Base-by-base conservation (phyloP, 2,113 vertebrate genomes). In the Protomyctophum bolini region DNA sequence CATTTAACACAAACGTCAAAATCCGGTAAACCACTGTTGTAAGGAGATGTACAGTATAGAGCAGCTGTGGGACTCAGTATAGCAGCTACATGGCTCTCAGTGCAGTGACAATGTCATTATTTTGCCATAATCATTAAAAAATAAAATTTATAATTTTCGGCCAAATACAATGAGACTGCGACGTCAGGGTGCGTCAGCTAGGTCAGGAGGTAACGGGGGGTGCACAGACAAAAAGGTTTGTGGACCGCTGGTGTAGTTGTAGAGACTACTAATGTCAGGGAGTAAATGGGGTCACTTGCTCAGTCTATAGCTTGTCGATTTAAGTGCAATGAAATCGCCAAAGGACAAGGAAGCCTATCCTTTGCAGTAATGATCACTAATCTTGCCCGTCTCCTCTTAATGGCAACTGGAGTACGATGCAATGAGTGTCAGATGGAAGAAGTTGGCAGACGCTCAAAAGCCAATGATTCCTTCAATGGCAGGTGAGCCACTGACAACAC, bases 351-450 rank as follows among this genome's bases (percentile, higher is more conserved):
- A 11, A 10, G 10, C 21, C 8, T 14, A 10, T 47, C 61, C 54
- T 61, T 76, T 55, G 14, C 76, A 51, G 7, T 29, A 15, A n/a
- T 29, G 63, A 79, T 64, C 63, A 14, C 55, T 11, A 1, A 76
- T 58, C 71, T 41, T 41, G 33, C 33, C n/a, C 1, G 12, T 64
- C 69, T 49, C 28, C 7, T 29, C 0, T 47, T 48, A 41, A 71
- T 63, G 70, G 28, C 72, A 14, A 59, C 0, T 52, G 47, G 48
- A 74, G 56, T 2, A 28, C 46, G 6, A 11, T 12, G 12, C 57
- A 72, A 45, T 10, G 59, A 78, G 77, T 63, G 71, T 66, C 47
- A 63, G 6, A 49, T 49, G 4, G 28, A 64, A 65, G 56, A 72
- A 64, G 66, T 28, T 45, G 46, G 66, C 29, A 21, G 50, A 48